Base-by-base conservation (phyloP, 2,888 invertebrate genomes). In the Agrilus cyanescens region DNA sequence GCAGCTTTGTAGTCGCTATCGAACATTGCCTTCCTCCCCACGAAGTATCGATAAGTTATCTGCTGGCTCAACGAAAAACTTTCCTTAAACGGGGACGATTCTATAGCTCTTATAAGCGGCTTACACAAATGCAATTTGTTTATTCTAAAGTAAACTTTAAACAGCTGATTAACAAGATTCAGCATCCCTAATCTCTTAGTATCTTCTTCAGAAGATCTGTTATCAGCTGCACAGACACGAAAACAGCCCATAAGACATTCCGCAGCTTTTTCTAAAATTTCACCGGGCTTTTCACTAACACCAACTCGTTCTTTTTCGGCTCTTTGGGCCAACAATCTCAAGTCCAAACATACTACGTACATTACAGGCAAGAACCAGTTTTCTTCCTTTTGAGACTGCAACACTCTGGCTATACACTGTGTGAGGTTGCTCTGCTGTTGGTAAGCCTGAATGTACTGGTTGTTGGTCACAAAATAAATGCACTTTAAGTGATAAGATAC, bases 21-120 rank as follows among this genome's bases (percentile, higher is more conserved):
- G 63, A 97, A 98, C 91, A 98, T 96, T 3, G 94, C 90, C 64
- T 97, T 96, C 25, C 96, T 76, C 0, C 97, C 97, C 13, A 95
- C 90, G 68, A 93, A 97, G 66, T 96, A 96, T 60, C 87, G 87
- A 67, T 95, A 98, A 0, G 97, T 97, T 41, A 98, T 89, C 61
- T 89, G 85, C 61, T 98, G 96, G 8, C 91, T 85, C 45, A 95
- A 67, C 1, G 88, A 82, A 65, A 95, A 97, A 46, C 80, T 78
- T 43, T 94, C 89, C 65, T 90, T 91, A 49, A 88, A 82, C 0
- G 84, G 81, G 12, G 89, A 85, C 12, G 91, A 89, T 57, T 97
- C 97, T 49, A 98, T 95, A 0, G 97, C 96, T 52, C 97, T 76
- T 52, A 97, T 94, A 32, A 98, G 71, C 0, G 98, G 97, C 66